Evolutionary conservation across 1,140 invertebrate genomes (phyloP).

Genomic region (Cephus cinctus): DNA sequence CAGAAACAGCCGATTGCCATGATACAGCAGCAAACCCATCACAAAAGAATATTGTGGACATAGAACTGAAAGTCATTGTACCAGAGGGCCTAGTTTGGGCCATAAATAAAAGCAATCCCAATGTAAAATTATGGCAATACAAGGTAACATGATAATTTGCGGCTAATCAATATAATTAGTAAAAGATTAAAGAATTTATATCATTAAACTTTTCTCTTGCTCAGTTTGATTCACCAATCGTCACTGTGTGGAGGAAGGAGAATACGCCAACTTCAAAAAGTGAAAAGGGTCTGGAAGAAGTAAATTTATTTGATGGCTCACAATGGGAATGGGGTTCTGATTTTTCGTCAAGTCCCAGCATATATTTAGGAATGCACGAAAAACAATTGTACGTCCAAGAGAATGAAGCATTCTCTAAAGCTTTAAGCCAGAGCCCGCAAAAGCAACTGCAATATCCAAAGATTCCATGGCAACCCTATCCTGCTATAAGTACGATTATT

Average conservation of each 20-base stretch:
- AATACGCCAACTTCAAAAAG: conserved; percentile 17
- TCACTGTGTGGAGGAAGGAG: conserved; percentile 71
- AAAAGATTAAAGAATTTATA: background rate
- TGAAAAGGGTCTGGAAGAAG: conserved; percentile 60
- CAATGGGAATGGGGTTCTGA: conserved; percentile 51
- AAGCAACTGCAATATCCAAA: conserved; percentile 27
- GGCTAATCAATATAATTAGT: background rate
- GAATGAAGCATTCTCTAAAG: conserved; percentile 52
- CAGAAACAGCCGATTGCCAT: conserved; percentile 56
- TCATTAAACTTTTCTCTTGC: conserved; percentile 23
- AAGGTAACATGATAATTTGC: conserved; percentile 56
- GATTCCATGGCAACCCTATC: conserved; percentile 72
- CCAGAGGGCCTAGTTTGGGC: conserved; percentile 76
- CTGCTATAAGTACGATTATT: conserved; percentile 49
- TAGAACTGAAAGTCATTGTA: conserved; percentile 66
- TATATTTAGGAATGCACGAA: conserved; percentile 86
- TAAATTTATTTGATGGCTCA: conserved; percentile 74
- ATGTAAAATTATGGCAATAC: conserved; percentile 67
- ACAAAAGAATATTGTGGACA: conserved; percentile 49
- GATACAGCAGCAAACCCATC: conserved; percentile 34
- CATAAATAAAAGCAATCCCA: conserved; percentile 57
- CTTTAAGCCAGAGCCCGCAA: conserved; percentile 37
- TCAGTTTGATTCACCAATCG: conserved; percentile 80
- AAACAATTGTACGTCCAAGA: conserved; percentile 82
- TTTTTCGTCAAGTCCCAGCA: conserved; percentile 57